These are phyloP conservation scores for Thysanoteuthis rhombus DNA, from an alignment of 2,888 invertebrate species.

Conservation along the genomic window DNA sequence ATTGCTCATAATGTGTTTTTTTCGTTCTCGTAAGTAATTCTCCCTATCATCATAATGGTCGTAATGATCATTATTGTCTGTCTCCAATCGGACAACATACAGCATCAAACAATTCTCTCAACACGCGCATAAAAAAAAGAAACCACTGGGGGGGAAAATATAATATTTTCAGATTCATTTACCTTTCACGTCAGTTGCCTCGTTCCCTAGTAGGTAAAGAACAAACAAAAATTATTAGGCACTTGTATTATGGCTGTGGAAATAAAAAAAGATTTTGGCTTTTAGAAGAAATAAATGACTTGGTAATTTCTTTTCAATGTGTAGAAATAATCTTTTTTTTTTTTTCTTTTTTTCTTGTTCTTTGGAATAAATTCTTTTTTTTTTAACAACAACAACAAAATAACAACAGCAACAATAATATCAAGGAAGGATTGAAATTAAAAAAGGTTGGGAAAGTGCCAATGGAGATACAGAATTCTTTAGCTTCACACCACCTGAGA, in stretches of 20 bases:
- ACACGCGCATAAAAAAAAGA: neutral
- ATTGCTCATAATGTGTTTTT: no score
- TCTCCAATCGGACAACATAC: neutral
- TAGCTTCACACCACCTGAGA: no score
- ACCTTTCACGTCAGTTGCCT: neutral
- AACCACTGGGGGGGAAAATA: conserved; percentile 1
- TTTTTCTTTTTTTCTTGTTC: neutral
- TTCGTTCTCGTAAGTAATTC: neutral
- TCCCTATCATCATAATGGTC: neutral
- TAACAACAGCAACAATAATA: neutral
- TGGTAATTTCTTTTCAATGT: neutral
- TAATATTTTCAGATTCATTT: conserved; percentile 1
- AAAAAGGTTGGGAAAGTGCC: neutral
- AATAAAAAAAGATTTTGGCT: neutral
- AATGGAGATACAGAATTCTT: neutral
- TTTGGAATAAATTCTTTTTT: neutral
- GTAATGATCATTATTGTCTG: neutral
- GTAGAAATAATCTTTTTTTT: neutral
- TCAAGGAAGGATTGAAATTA: neutral
- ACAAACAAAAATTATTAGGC: neutral
- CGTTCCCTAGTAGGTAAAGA: conserved; percentile 12
- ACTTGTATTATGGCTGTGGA: neutral
- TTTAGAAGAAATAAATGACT: neutral
- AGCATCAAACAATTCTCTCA: neutral
- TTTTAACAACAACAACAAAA: neutral